Base-by-base conservation (phyloP, 1,140 invertebrate species). In the Drosophila guanche region DNA sequence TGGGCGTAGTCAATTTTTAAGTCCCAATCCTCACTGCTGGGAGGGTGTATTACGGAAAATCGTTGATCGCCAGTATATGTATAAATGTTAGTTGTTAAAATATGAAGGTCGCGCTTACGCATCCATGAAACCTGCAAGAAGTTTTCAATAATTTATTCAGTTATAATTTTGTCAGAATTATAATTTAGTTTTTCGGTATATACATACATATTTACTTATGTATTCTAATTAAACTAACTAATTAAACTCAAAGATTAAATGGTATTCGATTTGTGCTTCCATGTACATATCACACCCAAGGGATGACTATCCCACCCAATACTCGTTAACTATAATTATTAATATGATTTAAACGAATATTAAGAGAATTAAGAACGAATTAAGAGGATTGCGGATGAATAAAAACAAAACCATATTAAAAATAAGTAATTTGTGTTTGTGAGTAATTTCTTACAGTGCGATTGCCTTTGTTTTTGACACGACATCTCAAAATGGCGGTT, bases 11-110 rank as follows among this genome's bases (percentile, higher is more conserved):
- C 95, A 70, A 99, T 96, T 92, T 95, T 95, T 65, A 99, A 94
- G 89, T 96, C 96, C 97, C 97, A 98, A 90, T 98, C 96, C 77
- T 98, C 96, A n/a, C 95, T 95, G 12, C 94, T 94, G 71, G 97
- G 95, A 0, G 96, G 94, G 92, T 98, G 96, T 10, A 96, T 93
- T 0, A 97, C 95, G 50, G 95, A 95, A 92, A 97, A 98, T 73
- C 97, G 92, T 46, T 94, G 95, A 92, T 98, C 97, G 0, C 96
- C 96, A 0, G 97, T 97, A 91, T 97, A 98, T 12, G 96, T 97
- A 90, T 95, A 95, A 61, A 96, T 95, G 78, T 95, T 95, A 0
- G 96, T 96, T 1, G 97, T 98, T 53, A 98, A 92, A 85, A 98
- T 97, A 90, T 98, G 97, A 22, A 97, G 93, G 92, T 98, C 97